Base-by-base conservation (phyloP, 2,888 invertebrate genomes). In the Agriotes lineatus region DNA sequence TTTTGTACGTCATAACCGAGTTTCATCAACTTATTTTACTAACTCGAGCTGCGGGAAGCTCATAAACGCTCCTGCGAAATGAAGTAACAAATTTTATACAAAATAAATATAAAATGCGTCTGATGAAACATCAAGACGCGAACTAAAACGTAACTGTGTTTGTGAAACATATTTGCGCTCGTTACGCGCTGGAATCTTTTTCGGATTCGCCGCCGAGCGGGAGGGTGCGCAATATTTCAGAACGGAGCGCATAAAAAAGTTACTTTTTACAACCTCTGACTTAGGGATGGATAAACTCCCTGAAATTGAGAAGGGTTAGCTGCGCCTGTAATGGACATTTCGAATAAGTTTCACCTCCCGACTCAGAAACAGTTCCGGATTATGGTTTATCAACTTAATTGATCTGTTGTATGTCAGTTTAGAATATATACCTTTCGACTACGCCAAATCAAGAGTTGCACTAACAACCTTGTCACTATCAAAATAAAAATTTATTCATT, bases 271-370 rank as follows among this genome's bases (percentile, higher is more conserved):
- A 14, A 9, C 12, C 12, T 9, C 18, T 42, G 42, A 12, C 3
- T 42, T 42, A 42, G 14, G 42, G 22, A 39, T 39, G 35, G 12
- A 48, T 60, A 60, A 60, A 48, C 44, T 60, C 45, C 16, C 59
- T 25, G 59, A 60, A 60, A 48, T 33, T 60, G 59, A 60, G 59
- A 60, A 60, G 59, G 59, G 59, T 60, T 60, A 52, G 25, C 52
- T 60, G 3, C 19, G 59, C 35, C 58, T 48, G 59, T 33, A 60
- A 60, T 60, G 59, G 59, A 60, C 59, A 48, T 60, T 20, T 48
- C 22, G 30, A 60, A 60, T 60, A 45, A 60, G 59, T 48, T 59
- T 59, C 45, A 33, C 18, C 16, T 44, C 44, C 44, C 39, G 22
- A 35, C 33, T 54, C 54, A 56, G 42, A 25, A 30, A 18, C 20